phyloP scores from a whole-genome alignment of 1,140 invertebrate species.

The Marisa cornuarietis region DNA sequence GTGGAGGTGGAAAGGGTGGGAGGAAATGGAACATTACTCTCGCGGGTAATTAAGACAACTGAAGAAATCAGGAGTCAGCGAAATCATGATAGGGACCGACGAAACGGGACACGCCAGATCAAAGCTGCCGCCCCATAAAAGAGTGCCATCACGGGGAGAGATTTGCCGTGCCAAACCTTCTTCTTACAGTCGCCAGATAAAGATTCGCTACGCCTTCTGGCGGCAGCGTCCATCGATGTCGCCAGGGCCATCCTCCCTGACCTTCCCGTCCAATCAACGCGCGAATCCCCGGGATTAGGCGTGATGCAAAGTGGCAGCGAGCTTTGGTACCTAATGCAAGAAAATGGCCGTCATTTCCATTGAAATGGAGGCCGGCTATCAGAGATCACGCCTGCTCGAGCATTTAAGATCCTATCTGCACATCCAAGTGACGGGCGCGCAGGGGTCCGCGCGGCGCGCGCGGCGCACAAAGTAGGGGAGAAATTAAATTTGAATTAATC shows the following conservation, averaged over 20 bases:
- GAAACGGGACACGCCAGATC: too few relatives aligned
- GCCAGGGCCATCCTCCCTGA: slow-evolving; percentile 23
- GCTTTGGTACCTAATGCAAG: slow-evolving; percentile 29
- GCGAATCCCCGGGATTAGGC: slow-evolving; percentile 26
- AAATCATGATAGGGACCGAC: too few relatives aligned
- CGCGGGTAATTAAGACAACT: too few relatives aligned
- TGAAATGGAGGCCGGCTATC: slow-evolving; percentile 29
- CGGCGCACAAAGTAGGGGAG: slow-evolving; percentile 21
- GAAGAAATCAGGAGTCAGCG: too few relatives aligned
- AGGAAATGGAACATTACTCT: too few relatives aligned
- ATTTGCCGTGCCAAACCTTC: too few relatives aligned
- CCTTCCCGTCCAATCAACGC: slow-evolving; percentile 26
- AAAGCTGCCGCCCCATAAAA: too few relatives aligned
- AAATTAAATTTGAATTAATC: slow-evolving; percentile 31
- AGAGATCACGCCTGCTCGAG: slow-evolving; percentile 26
- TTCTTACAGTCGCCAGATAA: background rate
- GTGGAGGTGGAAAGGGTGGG: too few relatives aligned
- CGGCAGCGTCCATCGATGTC: slow-evolving; percentile 7
- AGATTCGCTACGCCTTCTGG: background rate
- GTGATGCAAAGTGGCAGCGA: slow-evolving; percentile 29
- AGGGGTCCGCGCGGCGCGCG: background rate
- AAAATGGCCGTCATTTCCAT: slow-evolving; percentile 30
- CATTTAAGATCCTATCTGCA: slow-evolving; percentile 30
- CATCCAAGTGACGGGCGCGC: slow-evolving; percentile 19
- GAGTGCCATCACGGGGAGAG: too few relatives aligned